These are phyloP conservation scores for Drosophila elegans DNA, from an alignment of 1,140 invertebrate species.

Conservation along the genomic window DNA sequence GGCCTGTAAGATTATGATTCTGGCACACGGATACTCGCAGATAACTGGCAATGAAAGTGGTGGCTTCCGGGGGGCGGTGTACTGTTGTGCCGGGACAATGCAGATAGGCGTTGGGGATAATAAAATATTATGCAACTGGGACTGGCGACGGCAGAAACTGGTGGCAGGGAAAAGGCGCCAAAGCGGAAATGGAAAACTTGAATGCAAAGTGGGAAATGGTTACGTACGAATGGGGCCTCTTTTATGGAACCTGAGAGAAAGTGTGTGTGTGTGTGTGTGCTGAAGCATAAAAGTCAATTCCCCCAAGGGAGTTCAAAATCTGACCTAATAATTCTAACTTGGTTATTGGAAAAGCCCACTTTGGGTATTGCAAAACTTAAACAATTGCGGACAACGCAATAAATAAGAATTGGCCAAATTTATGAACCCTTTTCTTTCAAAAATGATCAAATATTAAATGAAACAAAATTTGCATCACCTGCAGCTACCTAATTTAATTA, in stretches of 20 bases:
- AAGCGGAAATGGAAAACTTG: constrained; percentile 54
- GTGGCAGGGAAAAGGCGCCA: constrained; percentile 29
- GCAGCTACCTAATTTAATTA: no score
- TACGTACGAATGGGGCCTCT: constrained; percentile 11
- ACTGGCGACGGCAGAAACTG: constrained; percentile 26
- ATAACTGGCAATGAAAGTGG: constrained; percentile 33
- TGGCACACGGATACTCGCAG: constrained; percentile 31
- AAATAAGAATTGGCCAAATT: neutral
- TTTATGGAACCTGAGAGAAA: constrained; percentile 1
- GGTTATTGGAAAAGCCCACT: constrained; percentile 20
- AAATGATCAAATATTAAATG: neutral
- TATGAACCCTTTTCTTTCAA: neutral
- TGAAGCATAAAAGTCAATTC: constrained; percentile 39
- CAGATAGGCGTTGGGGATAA: constrained; percentile 60
- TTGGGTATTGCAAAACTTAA: neutral
- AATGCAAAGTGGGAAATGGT: constrained; percentile 39
- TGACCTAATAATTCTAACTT: constrained; percentile 45
- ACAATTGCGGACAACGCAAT: neutral
- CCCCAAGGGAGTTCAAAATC: constrained; percentile 28
- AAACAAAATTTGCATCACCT: no score
- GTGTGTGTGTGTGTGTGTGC: constrained; percentile 9
- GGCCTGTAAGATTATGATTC: constrained; percentile 56
- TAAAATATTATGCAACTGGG: constrained; percentile 76
- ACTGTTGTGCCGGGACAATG: constrained; percentile 37
- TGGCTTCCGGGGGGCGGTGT: constrained; percentile 3